Evolutionary conservation across 2,797 vertebrate genomes (phyloP), one percentile per base, ranked within the genome.

Genomic region (Aratinga solstitialis): DNA sequence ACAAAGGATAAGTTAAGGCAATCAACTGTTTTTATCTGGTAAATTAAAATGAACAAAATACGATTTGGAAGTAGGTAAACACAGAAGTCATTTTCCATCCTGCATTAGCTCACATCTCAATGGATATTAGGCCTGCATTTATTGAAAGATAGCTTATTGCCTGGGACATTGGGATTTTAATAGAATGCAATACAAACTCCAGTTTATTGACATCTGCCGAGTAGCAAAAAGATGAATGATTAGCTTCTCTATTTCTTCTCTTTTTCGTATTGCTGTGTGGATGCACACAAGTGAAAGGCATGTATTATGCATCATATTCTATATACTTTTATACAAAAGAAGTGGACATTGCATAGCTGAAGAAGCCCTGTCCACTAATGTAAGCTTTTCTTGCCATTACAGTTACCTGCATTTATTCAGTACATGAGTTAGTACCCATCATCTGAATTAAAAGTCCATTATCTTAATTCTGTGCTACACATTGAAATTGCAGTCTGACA

Each of bases 81-180:
- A 94, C 58, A 83, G 75, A 79, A 97, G 94, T 62, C 34, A 77
- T 93, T 96, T 94, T 90, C 90, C 72, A 72, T 88, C 93, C 88
- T 40, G 87, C 82, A 89, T 82, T 92, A 82, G 74, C 89, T 95
- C 56, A 9, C 76, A 76, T 96, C 95, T 94, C 94, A 61, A 40
- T 94, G 76, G 95, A 77, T 85, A 76, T 92, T 90, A 96, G 91
- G 68, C 84, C 68, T 15, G 82, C 32, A 17, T 93, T 94, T 96
- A 91, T 87, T 93, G 96, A 96, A 92, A 90, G 88, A 80, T 24
- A 74, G 79, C 66, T 95, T 95, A 93, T 96, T 96, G 90, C 75
- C 83, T 96, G 93, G 89, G 93, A 96, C 91, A 92, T 15, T 94
- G 96, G 93, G 94, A 81, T 84, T 95, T 93, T 91, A 93, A 91